These are phyloP conservation scores for Isichthys henryi DNA, from an alignment of 2,113 vertebrate species.

Conservation along the genomic window DNA sequence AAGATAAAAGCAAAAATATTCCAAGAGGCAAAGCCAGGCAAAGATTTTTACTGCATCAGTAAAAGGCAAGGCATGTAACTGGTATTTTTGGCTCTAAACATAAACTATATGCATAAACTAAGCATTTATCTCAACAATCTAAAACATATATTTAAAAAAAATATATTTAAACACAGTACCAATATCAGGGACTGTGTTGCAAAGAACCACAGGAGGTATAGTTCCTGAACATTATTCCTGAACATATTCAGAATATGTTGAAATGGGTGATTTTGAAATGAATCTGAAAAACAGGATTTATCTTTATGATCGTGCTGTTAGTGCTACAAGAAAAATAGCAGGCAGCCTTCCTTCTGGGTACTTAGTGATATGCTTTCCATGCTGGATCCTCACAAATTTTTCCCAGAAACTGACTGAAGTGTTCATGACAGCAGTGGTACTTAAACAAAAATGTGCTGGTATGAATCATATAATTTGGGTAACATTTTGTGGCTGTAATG, in stretches of 20 bases:
- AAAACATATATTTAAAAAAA: neutral
- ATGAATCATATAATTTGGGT: neutral
- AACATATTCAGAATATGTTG: neutral
- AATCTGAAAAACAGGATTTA: neutral
- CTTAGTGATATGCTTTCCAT: neutral
- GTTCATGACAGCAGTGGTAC: neutral
- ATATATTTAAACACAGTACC: neutral
- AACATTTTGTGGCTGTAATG: neutral
- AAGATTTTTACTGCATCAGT: neutral
- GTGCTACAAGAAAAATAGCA: neutral
- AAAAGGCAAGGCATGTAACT: neutral
- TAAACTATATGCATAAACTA: neutral
- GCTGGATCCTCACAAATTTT: neutral
- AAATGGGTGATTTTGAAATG: neutral
- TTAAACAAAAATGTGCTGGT: neutral
- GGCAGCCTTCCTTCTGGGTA: neutral
- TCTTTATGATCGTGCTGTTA: neutral
- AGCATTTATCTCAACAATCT: neutral
- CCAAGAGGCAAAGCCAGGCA: neutral
- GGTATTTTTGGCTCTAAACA: neutral
- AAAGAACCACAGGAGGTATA: neutral
- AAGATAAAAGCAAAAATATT: neutral
- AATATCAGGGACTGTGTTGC: neutral
- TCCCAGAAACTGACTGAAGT: neutral
- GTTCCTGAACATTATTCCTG: neutral